Percentiles rank a stretch among this genome's conserved stretches.
Evolutionary conservation across 2,888 invertebrate species (phyloP).

Genomic region (Lamproptera curius): DNA sequence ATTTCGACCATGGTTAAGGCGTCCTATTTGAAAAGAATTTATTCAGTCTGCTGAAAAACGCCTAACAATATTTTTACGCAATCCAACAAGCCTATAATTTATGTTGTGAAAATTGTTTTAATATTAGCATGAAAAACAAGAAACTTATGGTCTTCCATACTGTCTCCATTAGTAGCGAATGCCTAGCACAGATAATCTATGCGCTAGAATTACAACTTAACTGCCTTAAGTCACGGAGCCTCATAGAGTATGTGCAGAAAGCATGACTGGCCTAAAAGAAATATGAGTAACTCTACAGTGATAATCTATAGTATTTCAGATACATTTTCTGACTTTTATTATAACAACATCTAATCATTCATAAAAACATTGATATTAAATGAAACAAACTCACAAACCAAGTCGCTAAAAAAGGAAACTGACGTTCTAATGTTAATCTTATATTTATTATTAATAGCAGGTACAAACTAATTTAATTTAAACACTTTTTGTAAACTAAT

Average conservation of each 20-base stretch:
- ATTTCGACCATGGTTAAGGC: too few species aligned
- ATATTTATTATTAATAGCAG: too few species aligned
- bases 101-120: neutral
- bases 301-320: neutral
- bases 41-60: too few species aligned
- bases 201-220: slow-evolving; percentile 15
- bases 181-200: slow-evolving; percentile 16
- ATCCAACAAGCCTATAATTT: neutral
- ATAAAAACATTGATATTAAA: too few species aligned
- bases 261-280: slow-evolving; percentile 23
- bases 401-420: too few species aligned
- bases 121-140: slow-evolving; percentile 2
- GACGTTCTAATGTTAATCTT: too few species aligned
- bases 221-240: slow-evolving; percentile 22
- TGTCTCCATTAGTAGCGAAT: slow-evolving; percentile 10
- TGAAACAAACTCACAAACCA: too few species aligned
- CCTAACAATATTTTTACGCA: neutral
- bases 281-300: neutral
- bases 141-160: neutral
- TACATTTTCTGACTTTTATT: too few species aligned
- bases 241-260: slow-evolving; percentile 29
- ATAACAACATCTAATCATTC: too few species aligned
- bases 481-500: too few species aligned
- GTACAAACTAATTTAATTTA: too few species aligned
- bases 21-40: too few species aligned